Evolutionary conservation across 2,888 invertebrate species (phyloP).

Genomic region (Nomada lathburiana): DNA sequence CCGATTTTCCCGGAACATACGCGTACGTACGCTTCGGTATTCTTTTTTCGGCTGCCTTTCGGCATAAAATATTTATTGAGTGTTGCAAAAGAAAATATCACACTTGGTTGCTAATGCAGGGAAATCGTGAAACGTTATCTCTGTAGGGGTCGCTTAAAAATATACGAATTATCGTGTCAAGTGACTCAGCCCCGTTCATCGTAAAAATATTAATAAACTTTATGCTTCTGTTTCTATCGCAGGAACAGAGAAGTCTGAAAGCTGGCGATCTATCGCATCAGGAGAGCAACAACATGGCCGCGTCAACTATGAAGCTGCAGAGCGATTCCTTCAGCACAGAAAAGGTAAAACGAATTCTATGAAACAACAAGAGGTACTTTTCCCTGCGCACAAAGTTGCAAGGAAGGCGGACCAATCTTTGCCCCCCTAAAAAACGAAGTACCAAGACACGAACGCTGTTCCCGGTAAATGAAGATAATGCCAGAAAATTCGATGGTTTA

Average conservation of each 20-base stretch:
- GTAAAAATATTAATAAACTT: not conserved
- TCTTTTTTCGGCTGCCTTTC: not conserved
- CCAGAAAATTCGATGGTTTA: not conserved
- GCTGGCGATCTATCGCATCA: constrained; percentile 94
- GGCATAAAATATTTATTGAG: no score
- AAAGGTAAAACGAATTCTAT: constrained; percentile 84
- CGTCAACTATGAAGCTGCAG: constrained; percentile 93
- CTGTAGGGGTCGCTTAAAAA: not conserved
- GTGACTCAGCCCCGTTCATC: not conserved
- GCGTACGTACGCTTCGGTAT: not conserved
- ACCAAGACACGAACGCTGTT: no score
- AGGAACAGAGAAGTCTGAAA: constrained; percentile 94
- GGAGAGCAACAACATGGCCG: constrained; percentile 93
- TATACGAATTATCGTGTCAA: not conserved
- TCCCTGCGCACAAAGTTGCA: no score
- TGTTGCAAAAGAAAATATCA: no score
- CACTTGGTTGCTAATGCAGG: no score
- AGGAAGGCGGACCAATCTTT: no score
- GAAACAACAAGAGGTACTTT: not conserved
- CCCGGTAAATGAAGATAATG: not conserved
- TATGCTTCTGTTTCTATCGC: constrained; percentile 76
- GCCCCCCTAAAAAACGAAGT: no score
- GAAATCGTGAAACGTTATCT: not conserved
- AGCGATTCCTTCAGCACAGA: constrained; percentile 95
- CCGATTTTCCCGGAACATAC: not conserved